phyloP scores from a whole-genome alignment of 2,888 invertebrate species.

The Petrolisthes manimaculis region DNA sequence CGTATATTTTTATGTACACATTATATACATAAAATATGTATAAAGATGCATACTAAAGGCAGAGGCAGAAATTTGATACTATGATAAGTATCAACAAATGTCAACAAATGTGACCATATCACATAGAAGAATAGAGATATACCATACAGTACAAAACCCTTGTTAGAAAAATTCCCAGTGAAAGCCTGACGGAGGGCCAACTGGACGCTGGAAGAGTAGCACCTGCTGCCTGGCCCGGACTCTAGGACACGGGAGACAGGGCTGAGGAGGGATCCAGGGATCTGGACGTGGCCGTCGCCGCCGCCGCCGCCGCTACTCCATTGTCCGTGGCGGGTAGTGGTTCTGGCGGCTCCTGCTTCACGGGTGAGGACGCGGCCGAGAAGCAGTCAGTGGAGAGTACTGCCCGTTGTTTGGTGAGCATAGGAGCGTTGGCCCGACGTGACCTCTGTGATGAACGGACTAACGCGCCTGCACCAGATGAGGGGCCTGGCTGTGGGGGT shows the following conservation, averaged over 20 bases:
- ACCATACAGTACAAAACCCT: slow-evolving; percentile 39
- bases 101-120: slow-evolving; percentile 30
- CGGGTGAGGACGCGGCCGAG: not conserved
- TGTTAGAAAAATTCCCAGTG: slow-evolving; percentile 41
- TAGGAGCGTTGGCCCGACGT: not conserved
- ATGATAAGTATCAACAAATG: slow-evolving; percentile 36
- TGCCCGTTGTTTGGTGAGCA: not conserved
- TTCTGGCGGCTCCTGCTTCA: slow-evolving; percentile 9
- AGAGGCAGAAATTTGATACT: slow-evolving; percentile 23
- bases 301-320: not conserved
- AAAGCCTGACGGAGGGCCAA: slow-evolving; percentile 22
- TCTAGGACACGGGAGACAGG: slow-evolving; percentile 30
- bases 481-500: slow-evolving; percentile 17
- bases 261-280: slow-evolving; percentile 29
- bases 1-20: slow-evolving; percentile 14
- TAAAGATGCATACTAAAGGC: slow-evolving; percentile 13
- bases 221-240: slow-evolving; percentile 25
- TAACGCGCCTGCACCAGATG: not conserved
- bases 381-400: not conserved
- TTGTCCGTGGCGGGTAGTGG: no score
- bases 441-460: not conserved
- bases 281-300: slow-evolving; percentile 2
- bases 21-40: slow-evolving; percentile 36
- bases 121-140: slow-evolving; percentile 51
- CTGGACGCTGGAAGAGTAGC: slow-evolving; percentile 48